Conservation (phyloP, 2,797 vertebrate genomes). For the Rhinogobio ventralis region DNA sequence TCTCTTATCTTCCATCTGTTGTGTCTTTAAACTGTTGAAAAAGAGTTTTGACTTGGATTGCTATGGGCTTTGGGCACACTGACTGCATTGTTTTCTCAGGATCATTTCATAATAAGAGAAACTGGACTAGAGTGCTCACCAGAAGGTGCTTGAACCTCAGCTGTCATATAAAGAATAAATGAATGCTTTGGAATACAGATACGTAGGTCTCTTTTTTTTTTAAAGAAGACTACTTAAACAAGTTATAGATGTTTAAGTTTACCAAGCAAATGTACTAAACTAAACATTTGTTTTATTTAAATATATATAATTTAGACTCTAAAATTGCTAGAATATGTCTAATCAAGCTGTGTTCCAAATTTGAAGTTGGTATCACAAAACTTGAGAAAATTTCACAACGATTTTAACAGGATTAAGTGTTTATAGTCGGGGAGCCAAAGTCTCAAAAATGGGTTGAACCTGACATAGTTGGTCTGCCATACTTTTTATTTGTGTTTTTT, state of each 20-base stretch:
- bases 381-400: background rate
- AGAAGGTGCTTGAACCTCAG: background rate
- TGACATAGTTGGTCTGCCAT: background rate
- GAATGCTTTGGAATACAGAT: background rate
- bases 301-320: background rate
- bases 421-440: too few species aligned
- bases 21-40: conserved; percentile 21
- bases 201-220: background rate
- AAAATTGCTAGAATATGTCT: background rate
- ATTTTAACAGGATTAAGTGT: background rate
- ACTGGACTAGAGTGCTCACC: background rate
- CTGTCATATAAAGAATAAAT: background rate
- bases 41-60: conserved; percentile 13
- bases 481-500: background rate
- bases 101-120: background rate
- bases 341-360: background rate
- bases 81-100: conserved; percentile 15
- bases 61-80: background rate
- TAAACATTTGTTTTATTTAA: background rate
- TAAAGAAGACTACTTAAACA: background rate
- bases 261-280: background rate
- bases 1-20: conserved; percentile 40
- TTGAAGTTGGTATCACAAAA: background rate
- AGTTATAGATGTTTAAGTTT: background rate
- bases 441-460: background rate